Evolutionary conservation across 2,888 invertebrate species (phyloP).

Genomic region (Automeris io): DNA sequence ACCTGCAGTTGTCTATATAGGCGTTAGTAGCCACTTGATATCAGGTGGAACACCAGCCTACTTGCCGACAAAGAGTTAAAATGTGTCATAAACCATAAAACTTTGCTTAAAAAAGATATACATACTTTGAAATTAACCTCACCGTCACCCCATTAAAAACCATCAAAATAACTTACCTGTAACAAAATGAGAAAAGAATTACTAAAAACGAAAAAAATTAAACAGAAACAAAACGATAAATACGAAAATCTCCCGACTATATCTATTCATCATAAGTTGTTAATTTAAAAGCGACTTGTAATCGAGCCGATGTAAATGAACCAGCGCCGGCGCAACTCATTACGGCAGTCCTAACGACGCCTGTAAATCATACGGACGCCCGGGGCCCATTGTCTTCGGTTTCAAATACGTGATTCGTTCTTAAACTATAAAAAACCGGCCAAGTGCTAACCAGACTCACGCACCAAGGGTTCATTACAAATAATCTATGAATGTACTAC

Average conservation of each 20-base stretch:
- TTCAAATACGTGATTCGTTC: constrained; percentile 26
- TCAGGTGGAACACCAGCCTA: too few species aligned
- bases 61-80: too few species aligned
- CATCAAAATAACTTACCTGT: constrained; percentile 1
- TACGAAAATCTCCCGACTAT: constrained; percentile 5
- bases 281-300: constrained; percentile 55
- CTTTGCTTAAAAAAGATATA: too few species aligned
- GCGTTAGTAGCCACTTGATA: too few species aligned
- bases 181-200: constrained; percentile 22
- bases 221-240: constrained; percentile 13
- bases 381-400: constrained; percentile 58
- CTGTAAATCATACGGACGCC: constrained; percentile 67
- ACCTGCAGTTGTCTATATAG: too few species aligned
- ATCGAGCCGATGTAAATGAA: constrained; percentile 1
- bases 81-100: too few species aligned
- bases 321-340: constrained; percentile 5
- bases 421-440: constrained; percentile 24
- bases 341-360: constrained; percentile 7
- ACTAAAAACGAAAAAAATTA: constrained; percentile 21
- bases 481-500: too few species aligned
- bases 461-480: too few species aligned
- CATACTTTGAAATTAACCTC: not conserved
- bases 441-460: too few species aligned
- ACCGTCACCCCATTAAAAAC: not conserved
- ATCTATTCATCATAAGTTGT: constrained; percentile 44